Conservation (phyloP, 2,888 invertebrate genomes). For the Harpagoxenus sublaevis region DNA sequence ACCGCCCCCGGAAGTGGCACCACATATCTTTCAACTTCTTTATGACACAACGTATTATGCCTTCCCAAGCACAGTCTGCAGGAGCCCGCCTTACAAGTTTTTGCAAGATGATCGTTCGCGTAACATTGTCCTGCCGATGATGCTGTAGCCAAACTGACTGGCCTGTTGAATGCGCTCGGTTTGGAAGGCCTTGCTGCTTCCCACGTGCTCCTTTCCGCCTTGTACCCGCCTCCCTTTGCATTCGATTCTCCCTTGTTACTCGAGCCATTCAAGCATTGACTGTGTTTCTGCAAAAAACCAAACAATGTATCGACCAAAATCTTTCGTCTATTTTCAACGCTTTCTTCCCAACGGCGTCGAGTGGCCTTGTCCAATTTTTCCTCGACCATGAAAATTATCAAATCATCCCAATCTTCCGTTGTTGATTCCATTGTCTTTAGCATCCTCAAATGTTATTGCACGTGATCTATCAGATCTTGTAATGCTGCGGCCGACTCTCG, state of each 20-base stretch:
- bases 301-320: not conserved
- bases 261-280: not conserved
- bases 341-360: not conserved
- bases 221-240: not conserved
- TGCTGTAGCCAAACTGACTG: not conserved
- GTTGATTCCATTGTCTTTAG: not conserved
- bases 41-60: not conserved
- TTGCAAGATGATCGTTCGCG: not conserved
- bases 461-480: not conserved
- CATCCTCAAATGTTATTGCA: not conserved
- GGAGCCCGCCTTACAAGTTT: not conserved
- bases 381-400: not conserved
- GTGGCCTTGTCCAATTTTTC: not conserved
- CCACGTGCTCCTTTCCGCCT: not conserved
- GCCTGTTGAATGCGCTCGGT: not conserved
- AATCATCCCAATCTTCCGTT: not conserved
- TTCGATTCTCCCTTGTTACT: not conserved
- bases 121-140: no score
- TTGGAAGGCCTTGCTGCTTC: not conserved
- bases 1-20: not conserved
- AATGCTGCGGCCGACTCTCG: not conserved
- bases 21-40: not conserved
- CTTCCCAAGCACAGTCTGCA: not conserved
- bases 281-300: not conserved
- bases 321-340: not conserved